Base-by-base conservation (phyloP, 2,888 invertebrate species). In the Himalopsyche japonica region DNA sequence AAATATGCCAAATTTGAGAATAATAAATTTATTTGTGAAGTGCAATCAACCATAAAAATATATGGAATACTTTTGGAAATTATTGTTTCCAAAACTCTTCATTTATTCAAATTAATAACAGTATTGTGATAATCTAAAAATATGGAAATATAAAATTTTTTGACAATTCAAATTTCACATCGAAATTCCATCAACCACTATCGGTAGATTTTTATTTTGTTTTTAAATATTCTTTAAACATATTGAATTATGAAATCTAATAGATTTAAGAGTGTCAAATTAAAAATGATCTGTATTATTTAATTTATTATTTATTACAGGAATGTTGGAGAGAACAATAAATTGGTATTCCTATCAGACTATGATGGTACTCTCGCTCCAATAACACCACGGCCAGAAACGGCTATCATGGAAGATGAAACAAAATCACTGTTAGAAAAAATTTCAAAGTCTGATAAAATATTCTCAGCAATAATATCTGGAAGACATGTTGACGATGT, bases 321-420 rank as follows among this genome's bases (percentile, higher is more conserved):
- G 8, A 84, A 94, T 88, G 93, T 95, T 87, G 94, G 93, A 82
- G 91, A 92, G 64, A 92, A 93, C 27, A 92, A 94, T 88, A 94
- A 95, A 88, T 89, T 96, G 88, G 95, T 95, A 0, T 90, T 96
- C 2, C 89, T 95, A 0, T 89, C 96, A 88, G 96, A 96, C 89
- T 96, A 95, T 88, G 96, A 96, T 89, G 96, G 96, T 77, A 96
- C 96, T 5, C 89, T 96, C 87, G 95, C 95, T 0, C 95, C 95
- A 1, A 94, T 96, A 79, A 94, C 94, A 0, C 93, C 94, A 4
- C 95, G 95, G 90, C 96, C 95, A 1, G 94, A 94, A 89, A 90
- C 95, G 70, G 95, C 95, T 1, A 92, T 93, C 48, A 93, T 96
- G 88, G 94, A 95, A 1, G 89, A 92, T 10, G 95, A 95, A 89